Conservation (phyloP, 2,888 invertebrate genomes). For the Latrodectus hesperus region DNA sequence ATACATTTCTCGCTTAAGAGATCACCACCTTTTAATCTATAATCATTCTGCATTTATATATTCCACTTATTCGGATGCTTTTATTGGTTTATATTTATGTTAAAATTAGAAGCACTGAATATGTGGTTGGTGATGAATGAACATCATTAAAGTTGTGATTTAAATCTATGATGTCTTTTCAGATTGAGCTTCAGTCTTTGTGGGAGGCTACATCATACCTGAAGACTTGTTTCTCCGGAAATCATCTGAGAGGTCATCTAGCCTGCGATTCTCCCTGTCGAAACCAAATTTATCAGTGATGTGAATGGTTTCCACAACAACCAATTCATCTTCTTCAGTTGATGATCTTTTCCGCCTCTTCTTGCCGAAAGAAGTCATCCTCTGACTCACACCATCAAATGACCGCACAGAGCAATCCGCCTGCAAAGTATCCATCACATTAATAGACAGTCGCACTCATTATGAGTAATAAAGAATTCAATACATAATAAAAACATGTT, state of each 20-base stretch:
- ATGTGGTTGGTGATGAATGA: background rate
- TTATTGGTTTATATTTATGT: background rate
- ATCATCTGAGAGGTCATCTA: conserved; percentile 3
- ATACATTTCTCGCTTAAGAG: no score
- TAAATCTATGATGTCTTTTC: background rate
- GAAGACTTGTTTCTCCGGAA: background rate
- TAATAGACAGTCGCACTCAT: no score
- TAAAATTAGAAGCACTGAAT: background rate
- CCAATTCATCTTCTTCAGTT: conserved; percentile 80
- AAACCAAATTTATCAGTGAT: conserved; percentile 90
- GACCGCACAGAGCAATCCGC: conserved; percentile 87
- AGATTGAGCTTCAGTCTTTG: background rate
- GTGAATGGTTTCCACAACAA: conserved; percentile 92
- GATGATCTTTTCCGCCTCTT: conserved; percentile 79
- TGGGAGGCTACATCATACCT: background rate
- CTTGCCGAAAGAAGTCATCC: conserved; percentile 88
- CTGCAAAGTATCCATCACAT: conserved; percentile 29
- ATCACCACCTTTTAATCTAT: no score
- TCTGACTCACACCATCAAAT: conserved; percentile 86
- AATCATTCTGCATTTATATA: no score
- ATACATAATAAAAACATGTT: no score
- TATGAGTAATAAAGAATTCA: no score
- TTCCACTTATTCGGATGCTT: no score
- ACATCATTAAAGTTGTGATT: background rate
- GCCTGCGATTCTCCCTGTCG: conserved; percentile 43